Conservation (phyloP, 2,797 vertebrate genomes). For the Glossophaga mutica region DNA sequence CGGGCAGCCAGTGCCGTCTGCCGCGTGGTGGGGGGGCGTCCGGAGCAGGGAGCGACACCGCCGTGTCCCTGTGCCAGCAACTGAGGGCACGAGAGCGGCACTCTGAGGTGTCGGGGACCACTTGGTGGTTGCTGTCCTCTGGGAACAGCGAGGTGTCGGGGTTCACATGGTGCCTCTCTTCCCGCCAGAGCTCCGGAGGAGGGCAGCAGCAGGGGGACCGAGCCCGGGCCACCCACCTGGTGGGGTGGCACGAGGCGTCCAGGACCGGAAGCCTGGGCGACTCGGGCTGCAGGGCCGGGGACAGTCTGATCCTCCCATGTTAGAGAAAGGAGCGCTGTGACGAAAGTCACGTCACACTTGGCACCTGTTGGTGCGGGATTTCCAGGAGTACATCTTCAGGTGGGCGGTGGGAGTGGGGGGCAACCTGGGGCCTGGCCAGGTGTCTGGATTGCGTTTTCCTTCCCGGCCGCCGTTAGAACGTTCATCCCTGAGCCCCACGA, state of each 20-base stretch:
- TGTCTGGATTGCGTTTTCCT: accelerated
- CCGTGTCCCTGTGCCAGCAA: not conserved
- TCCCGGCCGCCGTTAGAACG: not conserved
- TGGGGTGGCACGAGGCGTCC: not conserved
- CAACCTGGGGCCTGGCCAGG: accelerated
- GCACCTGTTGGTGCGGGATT: accelerated
- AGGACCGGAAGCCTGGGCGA: too few relatives aligned
- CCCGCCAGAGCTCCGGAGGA: not conserved
- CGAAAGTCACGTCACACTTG: not conserved
- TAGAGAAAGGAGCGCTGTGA: accelerated
- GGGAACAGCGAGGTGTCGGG: accelerated
- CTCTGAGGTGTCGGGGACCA: not conserved
- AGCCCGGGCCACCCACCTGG: not conserved
- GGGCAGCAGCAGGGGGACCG: not conserved
- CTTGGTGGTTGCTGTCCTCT: accelerated
- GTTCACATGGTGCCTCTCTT: accelerated
- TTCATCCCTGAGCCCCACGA: accelerated
- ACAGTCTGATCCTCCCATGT: accelerated
- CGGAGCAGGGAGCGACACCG: accelerated
- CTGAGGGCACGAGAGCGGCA: accelerated
- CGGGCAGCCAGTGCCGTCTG: accelerated
- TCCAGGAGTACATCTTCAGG: not conserved
- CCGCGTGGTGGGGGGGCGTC: accelerated
- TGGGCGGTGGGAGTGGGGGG: too few relatives aligned
- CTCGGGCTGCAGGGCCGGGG: accelerated